phyloP scores from a whole-genome alignment of 1,140 invertebrate species.

The Cydia fagiglandana region DNA sequence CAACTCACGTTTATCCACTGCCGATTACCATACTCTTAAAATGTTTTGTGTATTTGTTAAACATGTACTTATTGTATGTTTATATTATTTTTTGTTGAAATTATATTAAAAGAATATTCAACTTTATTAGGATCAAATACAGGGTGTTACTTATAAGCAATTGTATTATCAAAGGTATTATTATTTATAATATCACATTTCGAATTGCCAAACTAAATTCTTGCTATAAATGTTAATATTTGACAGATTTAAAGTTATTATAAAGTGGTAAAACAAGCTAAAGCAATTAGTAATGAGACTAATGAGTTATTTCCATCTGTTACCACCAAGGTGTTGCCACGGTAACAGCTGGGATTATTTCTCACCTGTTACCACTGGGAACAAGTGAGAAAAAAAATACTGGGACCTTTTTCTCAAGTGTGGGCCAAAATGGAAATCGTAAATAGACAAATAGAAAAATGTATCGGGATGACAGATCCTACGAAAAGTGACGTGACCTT shows the following conservation, averaged over 20 bases:
- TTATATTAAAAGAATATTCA: not conserved
- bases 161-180: slow-evolving; percentile 52
- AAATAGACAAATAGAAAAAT: too few species aligned
- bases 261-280: not conserved
- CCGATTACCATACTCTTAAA: not conserved
- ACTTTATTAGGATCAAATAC: slow-evolving; percentile 56
- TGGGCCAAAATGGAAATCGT: too few species aligned
- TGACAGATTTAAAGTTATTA: not conserved
- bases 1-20: too few species aligned
- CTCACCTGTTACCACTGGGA: too few species aligned
- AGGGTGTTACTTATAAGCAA: slow-evolving; percentile 54
- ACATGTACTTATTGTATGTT: not conserved
- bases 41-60: not conserved
- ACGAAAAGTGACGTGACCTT: too few species aligned
- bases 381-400: too few species aligned
- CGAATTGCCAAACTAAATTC: not conserved
- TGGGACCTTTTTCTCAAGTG: too few species aligned
- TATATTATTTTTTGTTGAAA: not conserved
- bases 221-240: not conserved
- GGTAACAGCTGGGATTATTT: too few species aligned
- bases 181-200: slow-evolving; percentile 6
- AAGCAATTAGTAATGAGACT: not conserved
- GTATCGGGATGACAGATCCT: too few species aligned
- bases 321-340: too few species aligned
- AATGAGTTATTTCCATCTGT: not conserved